Evolutionary conservation across 2,888 invertebrate species (phyloP), one percentile per base, ranked within the genome.

Genomic region (Tenthredo scrophulariae): DNA sequence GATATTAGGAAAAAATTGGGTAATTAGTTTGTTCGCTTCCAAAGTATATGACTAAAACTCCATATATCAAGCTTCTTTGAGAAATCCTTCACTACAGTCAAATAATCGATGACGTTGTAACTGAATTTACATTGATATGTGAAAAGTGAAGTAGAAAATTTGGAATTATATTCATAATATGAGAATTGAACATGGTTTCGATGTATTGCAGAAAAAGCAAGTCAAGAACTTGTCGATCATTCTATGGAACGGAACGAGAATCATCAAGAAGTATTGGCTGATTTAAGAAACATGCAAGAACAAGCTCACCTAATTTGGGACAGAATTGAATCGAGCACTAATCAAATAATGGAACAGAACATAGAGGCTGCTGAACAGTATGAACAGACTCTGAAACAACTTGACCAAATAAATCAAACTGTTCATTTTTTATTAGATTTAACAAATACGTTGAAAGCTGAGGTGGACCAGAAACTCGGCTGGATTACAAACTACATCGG

Each of bases 1-100:
- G 94, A 94, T 85, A 94, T 96, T 65, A 94, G 94, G 89, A 88
- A 90, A 9, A 95, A 95, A 92, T 91, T 96, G 86, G 94, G 94
- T 94, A 91, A 89, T 79, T 83, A 58, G 67, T 33, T 77, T 77
- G 1, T 77, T 54, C 10, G 2, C 22, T 54, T n/a, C 13, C 18
- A 77, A 22, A 29, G 3, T 46, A 50, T 82, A 43, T 85, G 65
- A 0, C 2, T 46, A 22, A 9, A 70, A 84, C 6, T 67, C 18
- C 13, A 29, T 13, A 33, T 18, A 33, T 29, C 6, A 3, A 26
- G 6, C 33, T 22, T n/a, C 62, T 13, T 62, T 4, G 10, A 62
- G 22, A 10, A 62, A 10, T 13, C 4, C 2, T 62, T 62, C 13
- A 13, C 62, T 10, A 22, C 58, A 10, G 22, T 58, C 2, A 10